Evolutionary conservation across 2,888 invertebrate species (phyloP).

Genomic region (Andricus curvator): DNA sequence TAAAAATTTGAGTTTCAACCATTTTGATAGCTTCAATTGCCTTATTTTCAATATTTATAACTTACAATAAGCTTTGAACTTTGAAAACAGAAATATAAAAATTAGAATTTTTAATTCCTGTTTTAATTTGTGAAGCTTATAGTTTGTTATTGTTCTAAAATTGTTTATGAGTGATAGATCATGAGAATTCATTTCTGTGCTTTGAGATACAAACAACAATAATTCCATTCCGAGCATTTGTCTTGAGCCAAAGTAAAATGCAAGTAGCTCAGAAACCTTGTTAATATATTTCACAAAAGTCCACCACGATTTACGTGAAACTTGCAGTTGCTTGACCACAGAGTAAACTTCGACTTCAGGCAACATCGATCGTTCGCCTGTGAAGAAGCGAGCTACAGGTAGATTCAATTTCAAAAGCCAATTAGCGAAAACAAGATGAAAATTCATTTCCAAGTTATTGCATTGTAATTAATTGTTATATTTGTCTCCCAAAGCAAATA

Average conservation of each 20-base stretch:
- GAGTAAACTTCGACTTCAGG: conserved; percentile 33
- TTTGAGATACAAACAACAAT: neutral
- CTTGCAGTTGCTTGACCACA: conserved; percentile 41
- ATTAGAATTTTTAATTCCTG: too few relatives aligned
- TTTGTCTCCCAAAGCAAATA: too few relatives aligned
- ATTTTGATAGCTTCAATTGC: too few relatives aligned
- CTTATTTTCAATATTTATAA: too few relatives aligned
- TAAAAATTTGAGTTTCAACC: too few relatives aligned
- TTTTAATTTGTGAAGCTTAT: neutral
- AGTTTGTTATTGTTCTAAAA: neutral
- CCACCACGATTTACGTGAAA: neutral
- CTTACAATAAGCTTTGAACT: too few relatives aligned
- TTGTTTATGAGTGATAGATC: too few relatives aligned
- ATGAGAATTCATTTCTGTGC: neutral
- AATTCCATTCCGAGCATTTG: neutral
- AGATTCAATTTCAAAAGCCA: conserved; percentile 13
- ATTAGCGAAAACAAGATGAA: conserved; percentile 10
- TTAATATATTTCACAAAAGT: conserved; percentile 1
- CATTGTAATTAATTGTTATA: neutral
- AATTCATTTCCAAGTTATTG: neutral
- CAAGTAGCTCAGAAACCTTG: neutral
- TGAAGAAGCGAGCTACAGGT: conserved; percentile 27
- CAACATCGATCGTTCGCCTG: conserved; percentile 26
- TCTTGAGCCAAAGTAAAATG: neutral
- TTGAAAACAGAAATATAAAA: too few relatives aligned